Evolutionary conservation across 2,888 invertebrate genomes (phyloP).

Genomic region (Andrena flavipes): DNA sequence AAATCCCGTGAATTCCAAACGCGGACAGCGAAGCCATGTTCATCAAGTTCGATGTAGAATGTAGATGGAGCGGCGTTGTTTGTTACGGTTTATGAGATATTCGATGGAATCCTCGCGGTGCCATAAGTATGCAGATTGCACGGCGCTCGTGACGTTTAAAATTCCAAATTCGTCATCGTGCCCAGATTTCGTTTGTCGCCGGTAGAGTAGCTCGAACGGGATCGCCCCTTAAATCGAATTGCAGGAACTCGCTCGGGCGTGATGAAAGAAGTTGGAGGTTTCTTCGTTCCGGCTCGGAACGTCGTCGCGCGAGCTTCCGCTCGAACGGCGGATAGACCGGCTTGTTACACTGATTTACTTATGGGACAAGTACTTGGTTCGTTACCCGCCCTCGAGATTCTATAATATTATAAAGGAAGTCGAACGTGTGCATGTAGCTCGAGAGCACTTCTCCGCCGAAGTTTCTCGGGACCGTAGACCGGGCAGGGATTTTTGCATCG

Average conservation of each 20-base stretch:
- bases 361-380: constrained; percentile 70
- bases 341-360: constrained; percentile 75
- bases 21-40: neutral
- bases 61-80: neutral
- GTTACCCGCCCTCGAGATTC: constrained; percentile 69
- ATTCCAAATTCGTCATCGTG: constrained; percentile 64
- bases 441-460: constrained; percentile 23
- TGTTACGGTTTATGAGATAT: neutral
- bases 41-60: neutral
- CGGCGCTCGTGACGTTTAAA: constrained; percentile 33
- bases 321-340: constrained; percentile 66
- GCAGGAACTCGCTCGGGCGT: constrained; percentile 64
- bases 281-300: constrained; percentile 64
- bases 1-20: neutral
- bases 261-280: constrained; percentile 66
- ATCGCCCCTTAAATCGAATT: constrained; percentile 72
- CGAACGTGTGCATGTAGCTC: constrained; percentile 33
- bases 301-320: constrained; percentile 67
- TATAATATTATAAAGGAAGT: constrained; percentile 67
- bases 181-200: constrained; percentile 52
- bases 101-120: neutral
- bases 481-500: constrained; percentile 32
- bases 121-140: constrained; percentile 40
- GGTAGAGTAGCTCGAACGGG: constrained; percentile 38
- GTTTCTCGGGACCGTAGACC: constrained; percentile 28